Evolutionary conservation across 2,888 invertebrate species (phyloP).

Genomic region (Luffia ferchaultella): DNA sequence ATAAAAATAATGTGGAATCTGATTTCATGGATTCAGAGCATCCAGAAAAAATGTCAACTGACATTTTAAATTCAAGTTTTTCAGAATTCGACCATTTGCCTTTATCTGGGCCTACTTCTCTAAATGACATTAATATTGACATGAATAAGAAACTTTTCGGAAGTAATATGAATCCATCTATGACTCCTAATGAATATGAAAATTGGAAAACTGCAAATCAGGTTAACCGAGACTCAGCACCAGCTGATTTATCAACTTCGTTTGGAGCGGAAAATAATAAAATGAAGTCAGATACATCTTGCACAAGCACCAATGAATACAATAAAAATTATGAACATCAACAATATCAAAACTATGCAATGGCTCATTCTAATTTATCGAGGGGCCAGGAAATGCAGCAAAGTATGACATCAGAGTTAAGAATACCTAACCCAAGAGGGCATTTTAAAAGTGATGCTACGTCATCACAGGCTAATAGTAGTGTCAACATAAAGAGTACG

Average conservation of each 20-base stretch:
- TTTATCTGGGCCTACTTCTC: too few species aligned
- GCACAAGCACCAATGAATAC: neutral
- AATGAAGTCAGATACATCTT: conserved; percentile 29
- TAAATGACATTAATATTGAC: conserved; percentile 51
- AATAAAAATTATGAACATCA: conserved; percentile 24
- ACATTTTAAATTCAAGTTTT: neutral
- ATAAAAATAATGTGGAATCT: conserved; percentile 19
- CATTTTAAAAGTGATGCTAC: conserved; percentile 35
- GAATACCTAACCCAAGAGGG: conserved; percentile 51
- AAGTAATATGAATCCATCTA: conserved; percentile 30
- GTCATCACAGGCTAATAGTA: conserved; percentile 27
- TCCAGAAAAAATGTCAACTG: too few species aligned
- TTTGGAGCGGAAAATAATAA: conserved; percentile 38
- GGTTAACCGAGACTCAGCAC: conserved; percentile 40
- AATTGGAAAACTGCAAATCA: conserved; percentile 49
- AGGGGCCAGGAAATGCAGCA: conserved; percentile 42
- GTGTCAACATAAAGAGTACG: conserved; percentile 32
- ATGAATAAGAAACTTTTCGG: conserved; percentile 52
- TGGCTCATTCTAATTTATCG: conserved; percentile 28
- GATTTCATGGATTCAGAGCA: neutral
- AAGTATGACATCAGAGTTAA: conserved; percentile 38
- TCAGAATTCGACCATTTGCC: conserved; percentile 38
- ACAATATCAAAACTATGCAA: conserved; percentile 34
- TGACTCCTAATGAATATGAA: conserved; percentile 38
- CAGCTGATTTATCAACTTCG: conserved; percentile 43